Evolutionary conservation across 1,140 invertebrate genomes (phyloP).

Genomic region (Lordiphosa stackelbergi): DNA sequence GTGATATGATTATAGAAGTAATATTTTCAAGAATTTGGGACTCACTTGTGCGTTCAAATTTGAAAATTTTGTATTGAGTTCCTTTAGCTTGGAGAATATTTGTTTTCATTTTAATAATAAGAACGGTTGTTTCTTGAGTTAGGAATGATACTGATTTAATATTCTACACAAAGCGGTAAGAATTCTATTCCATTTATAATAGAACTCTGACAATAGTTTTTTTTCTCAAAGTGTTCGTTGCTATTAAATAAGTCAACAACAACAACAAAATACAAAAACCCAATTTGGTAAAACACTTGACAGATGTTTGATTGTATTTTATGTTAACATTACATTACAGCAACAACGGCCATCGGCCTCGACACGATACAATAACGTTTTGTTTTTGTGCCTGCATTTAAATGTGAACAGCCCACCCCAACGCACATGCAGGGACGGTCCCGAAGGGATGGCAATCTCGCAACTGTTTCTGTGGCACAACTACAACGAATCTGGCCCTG

Average conservation of each 20-base stretch:
- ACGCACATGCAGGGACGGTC: conserved; percentile 9
- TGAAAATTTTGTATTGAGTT: no score
- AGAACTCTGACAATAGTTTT: no score
- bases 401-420: conserved; percentile 4
- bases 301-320: conserved; percentile 46
- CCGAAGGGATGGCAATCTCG: conserved; percentile 47
- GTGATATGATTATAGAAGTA: no score
- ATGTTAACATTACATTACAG: conserved; percentile 42
- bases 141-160: no score
- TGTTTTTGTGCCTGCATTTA: conserved; percentile 39
- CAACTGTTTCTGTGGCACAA: conserved; percentile 37
- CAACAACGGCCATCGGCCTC: conserved; percentile 6
- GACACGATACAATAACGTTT: conserved; percentile 43
- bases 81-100: no score
- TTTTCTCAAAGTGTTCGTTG: no score
- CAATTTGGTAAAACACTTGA: conserved; percentile 49
- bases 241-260: conserved; percentile 16
- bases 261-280: conserved; percentile 14
- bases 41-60: no score
- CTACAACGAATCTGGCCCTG: conserved; percentile 43
- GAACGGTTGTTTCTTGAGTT: no score
- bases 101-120: no score
- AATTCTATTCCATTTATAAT: no score
- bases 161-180: no score
- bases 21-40: no score